Evolutionary conservation across 2,113 vertebrate genomes (phyloP), one percentile per base, ranked within the genome.

Genomic region (Bufo gargarizans): DNA sequence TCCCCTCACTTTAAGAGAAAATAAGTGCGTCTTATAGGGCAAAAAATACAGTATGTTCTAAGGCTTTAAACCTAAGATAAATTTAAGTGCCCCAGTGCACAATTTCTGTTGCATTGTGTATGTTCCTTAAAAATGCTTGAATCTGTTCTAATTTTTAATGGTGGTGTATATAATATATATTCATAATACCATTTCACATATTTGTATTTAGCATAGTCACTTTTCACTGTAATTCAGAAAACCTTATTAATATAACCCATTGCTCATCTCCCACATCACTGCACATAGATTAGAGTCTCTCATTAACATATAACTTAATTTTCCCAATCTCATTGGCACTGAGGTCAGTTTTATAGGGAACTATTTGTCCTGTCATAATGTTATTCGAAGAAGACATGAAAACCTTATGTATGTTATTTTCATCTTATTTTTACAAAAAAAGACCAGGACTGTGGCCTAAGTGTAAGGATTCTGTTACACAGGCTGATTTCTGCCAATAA

Each of bases 51-150:
- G 82, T 82, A 72, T 22, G 69, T 82, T 74, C 76, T 76, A 63
- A 82, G 79, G 79, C 69, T 76, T 61, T 63, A 56, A 82, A 49
- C 0, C 50, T 16, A 87, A 85, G 72, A 78, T 61, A 74, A 49
- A 50, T 50, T 13, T 61, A 87, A 69, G 82, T 77, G 20, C 56
- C 45, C 12, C 76, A 1, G 13, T 88, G 9, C 87, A 5, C 43
- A 55, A 0, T 67, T 45, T 69, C 13, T 55, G 56, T 80, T 78
- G 61, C 20, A 47, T 43, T 56, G 14, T 53, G 9, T 45, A 61
- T 49, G 43, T 47, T 47, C 6, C 9, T 45, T 59, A 56, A 50
- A 47, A 72, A 76, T n/a, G 43, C 56, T 59, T 77, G 22, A 33
- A 58, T 56, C n/a, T 58, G 47, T 22, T 79, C n/a, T 56, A 17